Percentiles rank a stretch among this genome's conserved stretches.
phyloP scores from a whole-genome alignment of 2,888 invertebrate species.

The Caenorhabditis japonica region DNA sequence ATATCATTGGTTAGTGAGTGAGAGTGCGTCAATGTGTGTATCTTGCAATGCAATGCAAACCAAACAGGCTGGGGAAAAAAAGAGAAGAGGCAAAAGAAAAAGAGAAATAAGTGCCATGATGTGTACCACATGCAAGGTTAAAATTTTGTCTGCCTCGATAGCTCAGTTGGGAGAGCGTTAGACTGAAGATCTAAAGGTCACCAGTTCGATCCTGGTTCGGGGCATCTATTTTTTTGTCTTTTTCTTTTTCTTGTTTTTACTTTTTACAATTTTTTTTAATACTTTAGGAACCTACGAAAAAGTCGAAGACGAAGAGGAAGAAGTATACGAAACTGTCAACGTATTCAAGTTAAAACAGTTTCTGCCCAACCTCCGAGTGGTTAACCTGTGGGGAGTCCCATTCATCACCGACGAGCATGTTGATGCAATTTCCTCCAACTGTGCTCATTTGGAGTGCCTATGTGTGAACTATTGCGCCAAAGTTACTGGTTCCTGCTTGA shows the following conservation, averaged over 20 bases:
- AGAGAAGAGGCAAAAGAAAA: neutral
- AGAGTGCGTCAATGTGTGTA: slow-evolving; percentile 1
- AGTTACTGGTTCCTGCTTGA: slow-evolving; percentile 94
- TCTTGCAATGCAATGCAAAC: slow-evolving; percentile 31
- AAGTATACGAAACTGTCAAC: slow-evolving; percentile 98
- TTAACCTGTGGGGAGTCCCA: slow-evolving; percentile 92
- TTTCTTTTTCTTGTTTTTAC: neutral
- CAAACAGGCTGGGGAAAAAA: slow-evolving; percentile 20
- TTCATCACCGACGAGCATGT: slow-evolving; percentile 92
- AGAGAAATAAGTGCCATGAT: slow-evolving; percentile 1
- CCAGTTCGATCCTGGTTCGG: slow-evolving; percentile 77
- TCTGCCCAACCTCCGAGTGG: slow-evolving; percentile 95
- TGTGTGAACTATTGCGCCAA: slow-evolving; percentile 97
- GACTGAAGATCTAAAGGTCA: slow-evolving; percentile 77
- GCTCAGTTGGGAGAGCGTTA: slow-evolving; percentile 78
- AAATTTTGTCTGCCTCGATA: slow-evolving; percentile 60
- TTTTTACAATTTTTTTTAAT: neutral
- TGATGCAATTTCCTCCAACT: slow-evolving; percentile 86
- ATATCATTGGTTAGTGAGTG: slow-evolving; percentile 86
- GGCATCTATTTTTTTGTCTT: slow-evolving; percentile 56
- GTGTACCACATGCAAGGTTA: slow-evolving; percentile 11
- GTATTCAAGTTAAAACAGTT: slow-evolving; percentile 98
- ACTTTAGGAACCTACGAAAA: slow-evolving; percentile 91
- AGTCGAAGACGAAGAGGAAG: slow-evolving; percentile 97
- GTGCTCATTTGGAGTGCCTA: slow-evolving; percentile 89